Evolutionary conservation across 2,888 invertebrate species (phyloP), one percentile per base, ranked within the genome.

Genomic region (Eupsilia transversa): DNA sequence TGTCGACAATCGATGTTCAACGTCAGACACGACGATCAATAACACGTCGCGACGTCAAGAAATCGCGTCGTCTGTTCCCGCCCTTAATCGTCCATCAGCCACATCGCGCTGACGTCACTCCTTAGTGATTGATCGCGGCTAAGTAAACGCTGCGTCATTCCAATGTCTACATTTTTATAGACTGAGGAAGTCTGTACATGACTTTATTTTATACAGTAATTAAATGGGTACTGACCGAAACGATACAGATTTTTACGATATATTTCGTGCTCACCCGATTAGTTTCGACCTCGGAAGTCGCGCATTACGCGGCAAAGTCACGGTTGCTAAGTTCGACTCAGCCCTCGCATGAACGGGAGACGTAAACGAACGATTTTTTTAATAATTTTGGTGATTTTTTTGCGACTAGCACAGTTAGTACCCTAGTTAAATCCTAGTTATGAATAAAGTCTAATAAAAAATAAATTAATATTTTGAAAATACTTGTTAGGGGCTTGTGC

Each of bases 71-170:
- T 84, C 71, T 72, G 79, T 63, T 52, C 41, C 27, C 74, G 70
- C 67, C 74, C 63, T 82, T 65, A 82, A 30, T 52, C 79, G 79
- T 78, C 74, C 84, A 79, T 84, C 84, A 66, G 75, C 38, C 14
- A 52, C 74, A 78, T 74, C 52, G 38, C n/a, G 77, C 79, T 79
- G 76, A 84, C 84, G 84, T 79, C 84, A 85, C 35, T 49, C 12
- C 49, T 46, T 27, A 33, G 83, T 86, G 86, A 86, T 86, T 86
- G 77, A 86, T 86, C 77, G 84, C 20, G 30, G 60, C 41, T 46
- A 81, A 70, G 72, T 65, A 79, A 79, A 76, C 23, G 77, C 80
- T 75, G 54, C 60, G 71, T 85, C 77, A 83, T 68, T 78, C 38
- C 61, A 33, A 52, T 46, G 72, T 72, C 80, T 66, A 72, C 61